Percentiles rank a stretch among this genome's conserved stretches.
Evolutionary conservation across 1,140 invertebrate genomes (phyloP).

Genomic region (Platorchestia sp.): DNA sequence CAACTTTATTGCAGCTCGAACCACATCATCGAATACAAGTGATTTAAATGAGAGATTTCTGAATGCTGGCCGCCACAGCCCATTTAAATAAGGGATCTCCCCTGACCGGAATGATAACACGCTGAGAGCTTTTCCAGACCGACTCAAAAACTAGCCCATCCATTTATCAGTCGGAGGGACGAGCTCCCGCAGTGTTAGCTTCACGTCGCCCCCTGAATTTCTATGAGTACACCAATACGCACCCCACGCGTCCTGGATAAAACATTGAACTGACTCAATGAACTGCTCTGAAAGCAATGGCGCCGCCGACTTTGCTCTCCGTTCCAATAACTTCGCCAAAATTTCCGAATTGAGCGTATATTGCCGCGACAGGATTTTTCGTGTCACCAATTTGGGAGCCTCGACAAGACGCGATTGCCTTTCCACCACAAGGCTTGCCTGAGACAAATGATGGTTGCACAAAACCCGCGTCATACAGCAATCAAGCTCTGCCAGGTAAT

Average conservation of each 20-base stretch:
- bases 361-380: neutral
- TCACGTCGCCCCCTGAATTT: neutral
- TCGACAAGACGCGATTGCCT: neutral
- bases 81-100: constrained; percentile 41
- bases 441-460: neutral
- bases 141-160: constrained; percentile 14
- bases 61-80: neutral
- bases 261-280: constrained; percentile 22
- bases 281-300: constrained; percentile 28
- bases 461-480: constrained; percentile 5
- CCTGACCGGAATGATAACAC: constrained; percentile 39
- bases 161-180: constrained; percentile 46
- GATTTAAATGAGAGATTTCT: neutral
- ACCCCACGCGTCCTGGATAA: neutral
- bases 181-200: constrained; percentile 37
- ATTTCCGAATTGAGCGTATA: neutral
- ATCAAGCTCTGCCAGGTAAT: neutral
- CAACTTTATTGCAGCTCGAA: neutral
- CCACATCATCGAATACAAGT: neutral
- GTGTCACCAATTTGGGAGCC: neutral
- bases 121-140: neutral
- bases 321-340: constrained; percentile 10
- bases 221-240: constrained; percentile 25
- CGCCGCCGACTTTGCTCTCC: neutral
- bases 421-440: neutral